Evolutionary conservation across 2,797 vertebrate genomes (phyloP), one percentile per base, ranked within the genome.

Genomic region (Hydrocynus forskahlii): DNA sequence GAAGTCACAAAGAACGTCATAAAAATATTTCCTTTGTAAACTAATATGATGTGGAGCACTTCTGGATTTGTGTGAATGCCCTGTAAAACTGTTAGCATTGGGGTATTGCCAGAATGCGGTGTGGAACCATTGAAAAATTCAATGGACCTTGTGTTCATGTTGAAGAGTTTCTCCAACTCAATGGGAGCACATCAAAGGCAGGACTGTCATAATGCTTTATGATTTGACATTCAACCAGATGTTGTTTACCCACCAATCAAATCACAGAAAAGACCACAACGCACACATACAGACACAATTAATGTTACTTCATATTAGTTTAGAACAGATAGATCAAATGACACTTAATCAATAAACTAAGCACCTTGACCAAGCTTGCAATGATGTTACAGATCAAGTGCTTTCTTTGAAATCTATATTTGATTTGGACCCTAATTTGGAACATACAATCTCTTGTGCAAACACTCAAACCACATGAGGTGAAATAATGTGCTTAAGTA

Each of bases 171-270:
- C 72, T 76, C 23, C 21, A 50, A 21, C 59, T 79, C 76, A 63
- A 10, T 19, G 59, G 40, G 55, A 40, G 45, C 25, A 23, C 38
- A 82, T 78, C 64, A 83, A 81, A 79, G 64, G 43, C 57, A 25
- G 54, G 35, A 79, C 3, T 69, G 73, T 70, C 72, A 63, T 81
- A 60, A 79, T 48, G 77, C 63, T 66, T 76, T 81, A 9, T 59
- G 81, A 64, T 57, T 77, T 57, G 68, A 81, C 76, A 77, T 77
- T 77, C 16, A 66, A 40, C 7, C 16, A 19, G 12, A 62, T 4
- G 38, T 71, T 82, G 69, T 84, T 86, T 75, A 82, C 80, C 77
- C 68, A 76, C 77, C 64, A 79, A 19, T 64, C 48, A 59, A 76
- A 81, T 74, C 55, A 74, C 52, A 85, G 70, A 67, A 57, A 57